Percentiles rank a stretch among this genome's conserved stretches.
Evolutionary conservation across 2,797 vertebrate genomes (phyloP).

Genomic region (Gymnopithys bicolor): DNA sequence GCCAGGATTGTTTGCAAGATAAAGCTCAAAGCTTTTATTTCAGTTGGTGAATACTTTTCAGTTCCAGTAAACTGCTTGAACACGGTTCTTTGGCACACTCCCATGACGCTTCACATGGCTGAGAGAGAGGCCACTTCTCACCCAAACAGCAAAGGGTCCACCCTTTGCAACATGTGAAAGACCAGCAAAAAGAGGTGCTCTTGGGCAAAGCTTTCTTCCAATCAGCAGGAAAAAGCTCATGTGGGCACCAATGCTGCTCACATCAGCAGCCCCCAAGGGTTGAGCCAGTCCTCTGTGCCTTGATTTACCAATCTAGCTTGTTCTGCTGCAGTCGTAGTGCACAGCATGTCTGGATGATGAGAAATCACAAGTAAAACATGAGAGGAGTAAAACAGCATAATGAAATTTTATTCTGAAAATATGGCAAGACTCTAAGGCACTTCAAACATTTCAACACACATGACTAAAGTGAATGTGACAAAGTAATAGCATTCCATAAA

Average conservation of each 20-base stretch:
- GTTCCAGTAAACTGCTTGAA: not conserved
- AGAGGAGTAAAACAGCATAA: slow-evolving; percentile 69
- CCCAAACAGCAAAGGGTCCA: not conserved
- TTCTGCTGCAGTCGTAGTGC: not conserved
- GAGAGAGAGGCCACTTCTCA: not conserved
- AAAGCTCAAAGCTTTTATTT: not conserved
- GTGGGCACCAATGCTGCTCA: not conserved
- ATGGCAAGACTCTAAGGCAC: slow-evolving; percentile 91
- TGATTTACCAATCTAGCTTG: not conserved
- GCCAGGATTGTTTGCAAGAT: not conserved
- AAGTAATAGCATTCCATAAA: slow-evolving; percentile 81
- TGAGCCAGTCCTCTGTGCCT: not conserved
- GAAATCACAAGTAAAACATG: slow-evolving; percentile 33
- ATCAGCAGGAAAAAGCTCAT: not conserved
- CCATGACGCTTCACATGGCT: not conserved
- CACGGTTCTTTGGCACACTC: not conserved
- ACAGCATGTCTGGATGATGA: not conserved
- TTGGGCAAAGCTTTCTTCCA: not conserved
- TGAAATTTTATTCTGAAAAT: slow-evolving; percentile 89
- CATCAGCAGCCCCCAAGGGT: not conserved
- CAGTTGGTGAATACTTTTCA: not conserved
- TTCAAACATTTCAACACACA: slow-evolving; percentile 87
- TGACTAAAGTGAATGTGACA: slow-evolving; percentile 77
- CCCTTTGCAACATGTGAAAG: not conserved
- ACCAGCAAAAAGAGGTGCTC: not conserved